These are phyloP conservation scores for Doryteuthis pealeii DNA, from an alignment of 1,140 invertebrate genomes.

Conservation along the genomic window DNA sequence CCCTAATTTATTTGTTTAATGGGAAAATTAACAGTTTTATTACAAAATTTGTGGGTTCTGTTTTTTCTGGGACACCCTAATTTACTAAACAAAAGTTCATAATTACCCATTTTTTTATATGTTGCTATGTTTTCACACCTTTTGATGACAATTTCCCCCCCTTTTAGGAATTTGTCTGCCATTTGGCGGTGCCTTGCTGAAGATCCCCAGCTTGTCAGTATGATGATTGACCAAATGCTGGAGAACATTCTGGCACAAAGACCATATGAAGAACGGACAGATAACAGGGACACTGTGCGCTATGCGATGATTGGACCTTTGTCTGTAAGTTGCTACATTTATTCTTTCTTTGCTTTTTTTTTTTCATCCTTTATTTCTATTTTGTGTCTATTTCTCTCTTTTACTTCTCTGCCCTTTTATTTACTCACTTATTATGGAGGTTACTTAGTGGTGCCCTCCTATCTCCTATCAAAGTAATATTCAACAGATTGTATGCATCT, in stretches of 20 bases:
- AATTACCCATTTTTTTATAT: too few relatives aligned
- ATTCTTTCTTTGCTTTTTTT: too few relatives aligned
- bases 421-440: too few relatives aligned
- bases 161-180: constrained; percentile 66
- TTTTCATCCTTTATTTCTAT: not conserved
- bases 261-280: constrained; percentile 69
- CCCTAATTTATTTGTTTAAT: too few relatives aligned
- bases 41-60: too few relatives aligned
- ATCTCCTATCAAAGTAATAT: too few relatives aligned
- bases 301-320: constrained; percentile 44
- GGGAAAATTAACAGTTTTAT: too few relatives aligned
- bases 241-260: constrained; percentile 69
- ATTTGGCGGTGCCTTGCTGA: constrained; percentile 73
- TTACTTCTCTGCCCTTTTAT: too few relatives aligned
- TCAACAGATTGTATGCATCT: too few relatives aligned
- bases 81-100: too few relatives aligned
- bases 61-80: too few relatives aligned
- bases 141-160: constrained; percentile 19
- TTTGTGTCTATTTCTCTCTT: not conserved
- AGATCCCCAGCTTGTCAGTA: constrained; percentile 65
- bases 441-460: too few relatives aligned
- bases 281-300: constrained; percentile 50
- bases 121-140: not conserved
- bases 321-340: constrained; percentile 53
- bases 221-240: constrained; percentile 73